Base-by-base conservation (phyloP, 2,797 vertebrate species). In the Limnodromus scolopaceus region DNA sequence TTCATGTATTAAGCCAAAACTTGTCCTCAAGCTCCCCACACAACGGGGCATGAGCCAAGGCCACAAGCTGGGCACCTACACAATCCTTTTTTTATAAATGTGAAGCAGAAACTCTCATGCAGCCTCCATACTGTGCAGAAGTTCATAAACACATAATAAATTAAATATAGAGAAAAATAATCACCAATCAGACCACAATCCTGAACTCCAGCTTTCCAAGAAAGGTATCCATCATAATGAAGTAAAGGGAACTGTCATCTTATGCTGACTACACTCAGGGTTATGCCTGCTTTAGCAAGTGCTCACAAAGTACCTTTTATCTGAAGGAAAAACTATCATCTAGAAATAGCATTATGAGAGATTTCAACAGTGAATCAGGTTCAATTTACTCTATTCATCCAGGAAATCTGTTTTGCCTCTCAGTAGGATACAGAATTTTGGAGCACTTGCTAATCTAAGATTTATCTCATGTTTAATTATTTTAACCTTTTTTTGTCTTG, bases 61-160 rank as follows among this genome's bases (percentile, higher is more conserved):
- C 95, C 91, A 96, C 95, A 97, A 93, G 76, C 93, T 98, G 97
- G 98, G 97, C 96, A 93, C 92, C 88, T 95, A 96, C 87, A 97
- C 91, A 97, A 93, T 39, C 69, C 68, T 75, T 91, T 96, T 95
- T 91, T 97, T 38, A 95, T 88, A 97, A 97, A 93, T 30, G 82
- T 16, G 34, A 95, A 84, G 54, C 54, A 81, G 79, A 95, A 84
- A 78, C 61, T 86, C 87, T 89, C 91, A 92, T 38, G 19, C 79
- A 74, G 66, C 74, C 95, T 95, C 72, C 80, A 84, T 70, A 83
- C 84, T 71, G 58, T 43, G 89, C 91, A 96, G 77, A 81, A 89
- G 61, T 95, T 92, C 71, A 75, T 92, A 95, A 96, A 89, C 89
- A 96, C 41, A 0, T 58, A 92, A 89, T 93, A 95, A 91, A 97